Conservation (phyloP, 2,797 vertebrate species). For the Sebastes baramenuke region DNA sequence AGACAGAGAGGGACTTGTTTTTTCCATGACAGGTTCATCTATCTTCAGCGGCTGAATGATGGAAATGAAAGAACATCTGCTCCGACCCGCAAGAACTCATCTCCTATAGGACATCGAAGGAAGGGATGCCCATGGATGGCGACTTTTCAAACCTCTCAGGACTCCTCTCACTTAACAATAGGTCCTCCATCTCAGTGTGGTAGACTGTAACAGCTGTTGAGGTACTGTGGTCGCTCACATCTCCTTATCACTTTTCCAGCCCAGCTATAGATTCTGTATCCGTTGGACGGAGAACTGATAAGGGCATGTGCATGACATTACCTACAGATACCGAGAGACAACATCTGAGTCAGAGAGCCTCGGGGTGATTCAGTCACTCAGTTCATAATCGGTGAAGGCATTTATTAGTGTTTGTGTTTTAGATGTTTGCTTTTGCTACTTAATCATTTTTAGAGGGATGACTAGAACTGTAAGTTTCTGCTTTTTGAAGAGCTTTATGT, state of each 20-base stretch:
- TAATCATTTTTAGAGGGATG: neutral
- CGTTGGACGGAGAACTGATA: conserved; percentile 99
- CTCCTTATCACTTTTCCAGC: conserved; percentile 99
- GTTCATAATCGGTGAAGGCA: neutral
- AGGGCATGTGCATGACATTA: conserved; percentile 90
- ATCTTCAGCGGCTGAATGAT: conserved; percentile 10
- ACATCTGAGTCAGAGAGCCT: conserved; percentile 40
- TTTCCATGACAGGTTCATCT: conserved; percentile 6
- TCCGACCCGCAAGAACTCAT: neutral
- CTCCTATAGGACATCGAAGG: conserved; percentile 1
- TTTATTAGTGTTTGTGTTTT: neutral
- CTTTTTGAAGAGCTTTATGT: neutral
- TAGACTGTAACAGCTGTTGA: conserved; percentile 28
- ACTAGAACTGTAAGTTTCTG: neutral
- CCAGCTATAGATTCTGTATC: conserved; percentile 90
- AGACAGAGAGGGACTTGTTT: conserved; percentile 1
- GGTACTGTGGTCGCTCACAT: conserved; percentile 83
- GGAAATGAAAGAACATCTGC: conserved; percentile 20
- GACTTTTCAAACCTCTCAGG: conserved; percentile 14
- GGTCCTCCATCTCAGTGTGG: conserved; percentile 7
- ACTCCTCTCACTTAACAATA: conserved; percentile 10
- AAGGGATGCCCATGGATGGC: neutral
- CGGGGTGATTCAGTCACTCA: conserved; percentile 16
- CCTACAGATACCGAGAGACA: conserved; percentile 58
- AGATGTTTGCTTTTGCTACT: neutral